Evolutionary conservation across 2,888 invertebrate species (phyloP).

Genomic region (Agrochola circellaris): DNA sequence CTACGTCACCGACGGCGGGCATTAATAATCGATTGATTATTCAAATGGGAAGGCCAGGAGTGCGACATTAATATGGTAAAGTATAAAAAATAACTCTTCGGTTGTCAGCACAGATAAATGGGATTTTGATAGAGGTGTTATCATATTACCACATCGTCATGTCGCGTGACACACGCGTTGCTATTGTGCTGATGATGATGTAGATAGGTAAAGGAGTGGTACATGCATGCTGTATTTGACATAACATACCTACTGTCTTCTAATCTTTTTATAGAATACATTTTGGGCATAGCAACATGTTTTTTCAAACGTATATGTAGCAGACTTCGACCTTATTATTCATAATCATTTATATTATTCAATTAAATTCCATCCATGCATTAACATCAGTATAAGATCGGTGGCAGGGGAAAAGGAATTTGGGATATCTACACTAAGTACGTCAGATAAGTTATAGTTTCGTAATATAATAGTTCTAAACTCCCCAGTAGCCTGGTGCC

Average conservation of each 20-base stretch:
- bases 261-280: not conserved
- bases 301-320: not conserved
- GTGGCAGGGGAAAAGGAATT: not conserved
- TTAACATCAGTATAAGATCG: not conserved
- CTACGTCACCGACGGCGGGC: conserved; percentile 76
- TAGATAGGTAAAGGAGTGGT: not conserved
- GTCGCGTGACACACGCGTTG: conserved; percentile 42
- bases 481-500: conserved; percentile 22
- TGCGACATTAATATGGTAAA: conserved; percentile 65
- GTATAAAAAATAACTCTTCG: conserved; percentile 71
- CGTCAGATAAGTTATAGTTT: not conserved
- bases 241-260: not conserved
- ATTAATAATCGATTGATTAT: conserved; percentile 88
- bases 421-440: not conserved
- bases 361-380: not conserved
- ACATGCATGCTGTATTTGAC: not conserved
- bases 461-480: conserved; percentile 17
- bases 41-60: conserved; percentile 77
- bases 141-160: conserved; percentile 61
- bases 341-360: not conserved
- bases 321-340: not conserved
- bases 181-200: conserved; percentile 16
- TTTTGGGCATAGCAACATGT: not conserved
- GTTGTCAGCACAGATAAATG: conserved; percentile 69
- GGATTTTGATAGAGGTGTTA: conserved; percentile 72